Percentiles rank a stretch among this genome's conserved stretches.
Evolutionary conservation across 2,888 invertebrate genomes (phyloP).

Genomic region (Phalangium opilio): DNA sequence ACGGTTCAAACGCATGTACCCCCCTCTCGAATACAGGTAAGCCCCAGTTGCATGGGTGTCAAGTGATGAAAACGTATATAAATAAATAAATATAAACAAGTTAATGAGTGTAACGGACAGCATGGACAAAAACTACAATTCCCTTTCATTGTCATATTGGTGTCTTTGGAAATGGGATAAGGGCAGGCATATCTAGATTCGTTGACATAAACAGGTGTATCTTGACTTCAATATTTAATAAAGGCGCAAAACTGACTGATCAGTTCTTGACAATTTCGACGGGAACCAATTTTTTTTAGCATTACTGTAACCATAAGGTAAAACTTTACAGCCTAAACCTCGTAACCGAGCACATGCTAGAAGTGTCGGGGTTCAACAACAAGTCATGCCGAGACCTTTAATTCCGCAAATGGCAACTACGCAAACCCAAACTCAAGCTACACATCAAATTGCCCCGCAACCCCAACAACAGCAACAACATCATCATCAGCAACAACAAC

Average conservation of each 20-base stretch:
- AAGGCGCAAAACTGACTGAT: too few relatives aligned
- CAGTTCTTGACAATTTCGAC: too few relatives aligned
- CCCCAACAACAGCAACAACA: not conserved
- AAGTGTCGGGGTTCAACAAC: not conserved
- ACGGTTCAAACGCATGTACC: constrained; percentile 9
- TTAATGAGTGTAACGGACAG: too few relatives aligned
- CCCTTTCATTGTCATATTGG: too few relatives aligned
- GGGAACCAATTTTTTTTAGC: too few relatives aligned
- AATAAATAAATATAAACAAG: too few relatives aligned
- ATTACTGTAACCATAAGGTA: too few relatives aligned
- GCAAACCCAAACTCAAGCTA: constrained; percentile 6
- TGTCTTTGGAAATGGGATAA: not conserved
- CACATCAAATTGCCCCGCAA: not conserved
- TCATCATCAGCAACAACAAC: not conserved
- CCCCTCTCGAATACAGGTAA: constrained; percentile 9
- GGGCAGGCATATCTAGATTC: too few relatives aligned
- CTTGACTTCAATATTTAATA: too few relatives aligned
- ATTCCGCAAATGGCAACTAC: constrained; percentile 14
- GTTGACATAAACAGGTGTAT: too few relatives aligned
- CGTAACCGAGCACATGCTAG: not conserved
- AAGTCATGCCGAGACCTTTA: not conserved
- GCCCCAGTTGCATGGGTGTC: not conserved
- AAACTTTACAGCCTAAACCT: not conserved
- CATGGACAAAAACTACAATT: too few relatives aligned
- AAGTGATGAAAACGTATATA: too few relatives aligned